Evolutionary conservation across 2,888 invertebrate genomes (phyloP).

Genomic region (Ophonus ardosiacus): DNA sequence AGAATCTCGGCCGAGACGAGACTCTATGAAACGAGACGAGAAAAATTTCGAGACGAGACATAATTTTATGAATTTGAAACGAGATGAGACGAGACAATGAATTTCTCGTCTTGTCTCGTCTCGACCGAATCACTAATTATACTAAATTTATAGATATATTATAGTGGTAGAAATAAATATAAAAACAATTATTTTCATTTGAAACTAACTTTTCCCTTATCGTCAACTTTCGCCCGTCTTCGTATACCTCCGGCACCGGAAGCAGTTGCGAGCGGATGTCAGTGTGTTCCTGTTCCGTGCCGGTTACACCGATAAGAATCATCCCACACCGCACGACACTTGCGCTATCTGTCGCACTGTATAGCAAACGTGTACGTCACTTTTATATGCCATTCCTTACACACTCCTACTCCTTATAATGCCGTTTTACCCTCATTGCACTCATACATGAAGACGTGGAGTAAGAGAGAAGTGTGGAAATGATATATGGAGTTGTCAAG

Average conservation of each 20-base stretch:
- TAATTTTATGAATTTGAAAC: too few species aligned
- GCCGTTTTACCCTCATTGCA: slow-evolving; percentile 15
- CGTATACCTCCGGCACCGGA: slow-evolving; percentile 35
- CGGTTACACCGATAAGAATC: slow-evolving; percentile 49
- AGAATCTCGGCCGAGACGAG: too few species aligned
- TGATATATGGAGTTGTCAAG: slow-evolving; percentile 13
- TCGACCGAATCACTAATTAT: too few species aligned
- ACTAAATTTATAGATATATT: not conserved
- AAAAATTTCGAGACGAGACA: too few species aligned
- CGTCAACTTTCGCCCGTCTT: not conserved
- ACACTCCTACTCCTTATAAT: not conserved
- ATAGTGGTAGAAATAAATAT: not conserved
- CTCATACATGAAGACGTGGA: not conserved
- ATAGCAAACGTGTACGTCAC: not conserved
- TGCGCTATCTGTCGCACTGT: slow-evolving; percentile 26
- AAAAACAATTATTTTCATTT: not conserved
- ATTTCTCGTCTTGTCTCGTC: too few species aligned
- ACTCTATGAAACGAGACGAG: too few species aligned
- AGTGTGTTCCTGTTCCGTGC: slow-evolving; percentile 58
- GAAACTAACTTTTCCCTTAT: not conserved
- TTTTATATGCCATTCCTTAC: not conserved
- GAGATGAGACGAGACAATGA: too few species aligned
- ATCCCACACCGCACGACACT: slow-evolving; percentile 16
- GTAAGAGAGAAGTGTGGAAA: not conserved
- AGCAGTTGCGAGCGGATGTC: slow-evolving; percentile 58